These are phyloP conservation scores for Chaetura pelagica DNA, from an alignment of 2,113 vertebrate species.

Conservation along the genomic window DNA sequence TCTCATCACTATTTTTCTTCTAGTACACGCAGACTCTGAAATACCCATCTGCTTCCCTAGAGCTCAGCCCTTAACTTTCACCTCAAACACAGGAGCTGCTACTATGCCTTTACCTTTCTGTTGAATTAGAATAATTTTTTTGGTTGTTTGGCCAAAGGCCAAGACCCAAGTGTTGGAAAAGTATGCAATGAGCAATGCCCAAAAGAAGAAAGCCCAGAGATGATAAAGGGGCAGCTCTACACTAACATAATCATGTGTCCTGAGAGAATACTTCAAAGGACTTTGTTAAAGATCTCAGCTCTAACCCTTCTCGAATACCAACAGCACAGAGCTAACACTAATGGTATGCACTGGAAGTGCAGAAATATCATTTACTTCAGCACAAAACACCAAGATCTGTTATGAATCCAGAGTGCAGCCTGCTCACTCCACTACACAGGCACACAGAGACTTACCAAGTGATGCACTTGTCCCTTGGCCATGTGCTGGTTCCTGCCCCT, in stretches of 20 bases:
- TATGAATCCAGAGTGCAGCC: not conserved
- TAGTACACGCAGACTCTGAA: not conserved
- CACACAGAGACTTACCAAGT: not conserved
- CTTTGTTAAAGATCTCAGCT: not conserved
- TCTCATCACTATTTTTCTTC: not conserved
- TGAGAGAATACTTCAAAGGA: not conserved
- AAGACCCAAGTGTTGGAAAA: not conserved
- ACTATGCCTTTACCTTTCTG: not conserved
- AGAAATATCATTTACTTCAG: not conserved
- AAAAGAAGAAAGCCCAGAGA: not conserved
- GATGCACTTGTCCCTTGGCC: accelerated
- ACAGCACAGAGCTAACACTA: not conserved
- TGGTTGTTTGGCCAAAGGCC: not conserved
- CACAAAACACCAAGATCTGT: not conserved
- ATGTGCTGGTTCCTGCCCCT: not conserved
- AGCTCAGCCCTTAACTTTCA: not conserved
- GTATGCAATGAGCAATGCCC: not conserved
- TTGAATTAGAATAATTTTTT: not conserved
- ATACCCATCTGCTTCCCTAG: not conserved
- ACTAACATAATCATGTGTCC: not conserved
- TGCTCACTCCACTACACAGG: not conserved
- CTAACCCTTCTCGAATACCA: not conserved
- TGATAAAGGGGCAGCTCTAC: not conserved
- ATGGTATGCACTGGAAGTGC: accelerated
- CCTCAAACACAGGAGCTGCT: not conserved